These are phyloP conservation scores for Epicauta chinensis DNA, from an alignment of 1,140 invertebrate genomes.

Conservation along the genomic window DNA sequence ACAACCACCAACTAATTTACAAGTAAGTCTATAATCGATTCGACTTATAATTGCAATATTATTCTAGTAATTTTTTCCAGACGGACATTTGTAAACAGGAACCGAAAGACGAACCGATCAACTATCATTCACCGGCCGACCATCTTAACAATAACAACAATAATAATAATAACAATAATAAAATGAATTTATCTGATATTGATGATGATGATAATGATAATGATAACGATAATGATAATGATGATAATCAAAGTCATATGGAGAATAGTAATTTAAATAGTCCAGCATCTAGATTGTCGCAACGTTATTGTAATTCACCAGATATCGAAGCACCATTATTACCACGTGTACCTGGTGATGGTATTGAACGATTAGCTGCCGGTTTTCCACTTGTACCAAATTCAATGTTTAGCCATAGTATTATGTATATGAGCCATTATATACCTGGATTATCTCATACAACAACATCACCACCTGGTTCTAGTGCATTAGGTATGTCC, in stretches of 20 bases:
- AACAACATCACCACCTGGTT: constrained; percentile 45
- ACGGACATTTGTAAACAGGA: constrained; percentile 32
- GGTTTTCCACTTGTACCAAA: constrained; percentile 75
- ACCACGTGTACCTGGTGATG: constrained; percentile 32
- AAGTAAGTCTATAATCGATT: not conserved
- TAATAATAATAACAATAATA: constrained; percentile 44
- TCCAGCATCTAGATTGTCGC: constrained; percentile 28
- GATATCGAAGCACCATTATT: constrained; percentile 35
- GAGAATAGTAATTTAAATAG: constrained; percentile 31
- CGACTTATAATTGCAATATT: constrained; percentile 13
- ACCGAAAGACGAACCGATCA: constrained; percentile 46
- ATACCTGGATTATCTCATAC: constrained; percentile 55
- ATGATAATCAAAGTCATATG: constrained; percentile 29
- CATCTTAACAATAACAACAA: constrained; percentile 45
- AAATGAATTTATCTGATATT: constrained; percentile 38
- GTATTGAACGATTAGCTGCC: constrained; percentile 45
- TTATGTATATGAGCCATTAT: constrained; percentile 89
- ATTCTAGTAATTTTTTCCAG: constrained; percentile 27
- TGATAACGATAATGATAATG: constrained; percentile 32
- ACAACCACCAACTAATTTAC: too few species aligned
- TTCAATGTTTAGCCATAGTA: constrained; percentile 75
- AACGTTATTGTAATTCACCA: constrained; percentile 39
- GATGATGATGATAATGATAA: constrained; percentile 33
- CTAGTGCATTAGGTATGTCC: constrained; percentile 55
- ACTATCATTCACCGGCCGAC: constrained; percentile 46